A percentile compares a stretch with the other conserved stretches of the same genome.
Evolutionary conservation across 2,797 vertebrate species (phyloP).

Genomic region (Neosilurus hyrtlii): DNA sequence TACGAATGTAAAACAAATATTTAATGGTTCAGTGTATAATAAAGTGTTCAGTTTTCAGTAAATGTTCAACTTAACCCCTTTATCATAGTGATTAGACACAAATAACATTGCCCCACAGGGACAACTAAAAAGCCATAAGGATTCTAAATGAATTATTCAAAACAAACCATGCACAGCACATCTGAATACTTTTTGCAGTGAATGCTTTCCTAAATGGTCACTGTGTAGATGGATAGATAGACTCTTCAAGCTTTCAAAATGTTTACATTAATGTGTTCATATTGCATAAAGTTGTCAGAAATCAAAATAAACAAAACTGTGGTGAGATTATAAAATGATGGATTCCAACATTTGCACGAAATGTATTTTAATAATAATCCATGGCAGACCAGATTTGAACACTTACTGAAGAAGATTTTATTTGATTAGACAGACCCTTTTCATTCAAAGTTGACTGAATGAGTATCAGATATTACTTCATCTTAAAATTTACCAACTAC

Average conservation of each 20-base stretch:
- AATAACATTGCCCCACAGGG: background rate
- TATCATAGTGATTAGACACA: background rate
- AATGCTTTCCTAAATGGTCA: background rate
- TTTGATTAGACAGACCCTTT: background rate
- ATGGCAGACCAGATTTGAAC: background rate
- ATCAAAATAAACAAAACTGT: background rate
- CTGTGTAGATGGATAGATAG: too few relatives aligned
- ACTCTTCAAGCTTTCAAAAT: too few relatives aligned
- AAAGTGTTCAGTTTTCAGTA: background rate
- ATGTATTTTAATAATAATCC: slow-evolving; percentile 2
- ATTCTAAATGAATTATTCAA: background rate
- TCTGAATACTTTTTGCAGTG: background rate
- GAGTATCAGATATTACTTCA: background rate
- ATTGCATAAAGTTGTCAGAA: background rate
- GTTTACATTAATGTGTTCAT: background rate
- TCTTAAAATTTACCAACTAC: background rate
- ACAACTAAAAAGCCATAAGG: background rate
- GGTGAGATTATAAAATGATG: background rate
- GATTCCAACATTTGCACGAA: background rate
- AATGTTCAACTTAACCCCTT: background rate
- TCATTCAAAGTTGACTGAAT: background rate
- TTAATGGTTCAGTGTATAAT: too few relatives aligned
- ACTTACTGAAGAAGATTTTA: too few relatives aligned
- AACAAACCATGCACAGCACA: background rate
- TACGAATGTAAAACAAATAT: too few relatives aligned